Conservation (phyloP, 2,888 invertebrate species). For the Allolobophora icterica region DNA sequence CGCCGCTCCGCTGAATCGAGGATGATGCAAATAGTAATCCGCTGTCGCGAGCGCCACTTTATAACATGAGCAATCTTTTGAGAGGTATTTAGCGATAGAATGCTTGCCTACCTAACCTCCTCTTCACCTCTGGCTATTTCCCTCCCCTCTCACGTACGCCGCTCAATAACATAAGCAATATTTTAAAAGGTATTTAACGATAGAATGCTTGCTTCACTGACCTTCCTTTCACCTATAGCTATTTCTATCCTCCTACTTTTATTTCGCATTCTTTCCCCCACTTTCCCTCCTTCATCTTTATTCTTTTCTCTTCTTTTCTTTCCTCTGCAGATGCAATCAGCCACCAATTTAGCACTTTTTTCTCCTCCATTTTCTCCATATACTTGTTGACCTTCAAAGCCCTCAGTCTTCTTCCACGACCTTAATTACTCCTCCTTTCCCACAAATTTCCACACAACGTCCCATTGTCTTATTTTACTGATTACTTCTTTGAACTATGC, state of each 20-base stretch:
- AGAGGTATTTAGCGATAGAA: constrained; percentile 6
- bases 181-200: background rate
- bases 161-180: background rate
- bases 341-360: background rate
- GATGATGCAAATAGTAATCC: constrained; percentile 1
- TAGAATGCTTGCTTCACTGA: background rate
- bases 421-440: no score
- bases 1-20: background rate
- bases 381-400: background rate
- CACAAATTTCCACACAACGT: background rate
- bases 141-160: background rate
- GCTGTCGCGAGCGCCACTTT: background rate
- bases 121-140: background rate
- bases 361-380: background rate
- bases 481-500: background rate
- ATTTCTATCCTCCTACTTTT: background rate
- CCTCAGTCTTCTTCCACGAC: background rate
- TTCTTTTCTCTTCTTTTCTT: background rate
- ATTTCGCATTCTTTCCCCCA: background rate
- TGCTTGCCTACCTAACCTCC: background rate
- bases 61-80: constrained; percentile 17
- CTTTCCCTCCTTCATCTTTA: background rate
- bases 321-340: background rate
- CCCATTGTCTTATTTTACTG: background rate
- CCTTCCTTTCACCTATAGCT: background rate